These are phyloP conservation scores for Amblyraja radiata DNA, from an alignment of 2,797 vertebrate genomes.

Conservation along the genomic window DNA sequence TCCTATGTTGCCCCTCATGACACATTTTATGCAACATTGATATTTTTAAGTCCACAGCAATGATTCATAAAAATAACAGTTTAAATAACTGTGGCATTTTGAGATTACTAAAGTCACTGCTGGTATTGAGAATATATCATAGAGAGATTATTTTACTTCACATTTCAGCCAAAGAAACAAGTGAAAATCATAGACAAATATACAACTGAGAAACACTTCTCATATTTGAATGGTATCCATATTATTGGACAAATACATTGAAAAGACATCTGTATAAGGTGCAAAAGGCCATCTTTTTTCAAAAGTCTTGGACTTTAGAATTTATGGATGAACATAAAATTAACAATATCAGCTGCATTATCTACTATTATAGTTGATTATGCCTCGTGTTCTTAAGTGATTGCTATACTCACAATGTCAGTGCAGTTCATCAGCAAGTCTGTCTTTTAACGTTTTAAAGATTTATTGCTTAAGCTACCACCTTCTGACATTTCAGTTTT, in stretches of 20 bases:
- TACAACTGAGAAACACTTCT: not conserved
- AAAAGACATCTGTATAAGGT: not conserved
- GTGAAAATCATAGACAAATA: not conserved
- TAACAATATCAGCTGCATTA: not conserved
- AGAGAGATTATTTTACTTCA: not conserved
- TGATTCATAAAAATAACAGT: not conserved
- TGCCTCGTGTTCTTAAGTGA: not conserved
- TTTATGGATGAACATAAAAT: slow-evolving; percentile 1
- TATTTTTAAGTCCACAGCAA: not conserved
- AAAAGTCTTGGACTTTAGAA: not conserved
- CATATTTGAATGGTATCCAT: not conserved
- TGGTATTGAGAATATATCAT: not conserved
- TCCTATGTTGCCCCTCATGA: not conserved
- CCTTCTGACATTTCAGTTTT: slow-evolving; percentile 37
- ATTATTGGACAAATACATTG: not conserved
- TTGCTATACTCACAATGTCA: slow-evolving; percentile 5
- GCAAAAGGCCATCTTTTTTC: not conserved
- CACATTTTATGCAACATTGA: not conserved
- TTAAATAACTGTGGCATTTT: not conserved
- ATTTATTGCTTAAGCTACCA: slow-evolving; percentile 38
- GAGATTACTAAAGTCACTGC: not conserved
- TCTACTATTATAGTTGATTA: slow-evolving; percentile 20
- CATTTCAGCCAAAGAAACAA: not conserved
- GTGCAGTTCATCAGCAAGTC: not conserved
- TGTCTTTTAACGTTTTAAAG: slow-evolving; percentile 35